Conservation (phyloP, 2,113 vertebrate species). For the Cyanistes caeruleus region DNA sequence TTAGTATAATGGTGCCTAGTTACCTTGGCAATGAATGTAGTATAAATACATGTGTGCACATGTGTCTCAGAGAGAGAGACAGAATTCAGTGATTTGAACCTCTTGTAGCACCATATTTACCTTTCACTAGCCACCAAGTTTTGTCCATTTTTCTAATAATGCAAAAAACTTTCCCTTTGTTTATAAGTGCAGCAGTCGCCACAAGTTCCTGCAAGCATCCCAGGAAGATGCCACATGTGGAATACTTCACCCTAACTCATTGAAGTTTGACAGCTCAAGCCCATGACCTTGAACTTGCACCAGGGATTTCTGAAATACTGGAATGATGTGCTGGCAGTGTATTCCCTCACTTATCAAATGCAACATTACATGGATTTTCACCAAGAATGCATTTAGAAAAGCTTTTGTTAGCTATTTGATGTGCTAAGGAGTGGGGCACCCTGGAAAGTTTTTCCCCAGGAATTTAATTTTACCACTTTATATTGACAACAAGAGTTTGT, state of each 20-base stretch:
- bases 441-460: not conserved
- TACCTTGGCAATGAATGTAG: not conserved
- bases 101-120: not conserved
- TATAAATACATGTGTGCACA: not conserved
- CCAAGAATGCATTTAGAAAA: not conserved
- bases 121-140: not conserved
- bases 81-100: not conserved
- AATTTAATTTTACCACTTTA: not conserved
- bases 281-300: not conserved
- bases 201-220: not conserved
- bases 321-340: not conserved
- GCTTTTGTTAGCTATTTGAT: not conserved
- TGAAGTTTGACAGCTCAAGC: not conserved
- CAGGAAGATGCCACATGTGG: not conserved
- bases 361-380: not conserved
- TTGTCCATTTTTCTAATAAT: not conserved
- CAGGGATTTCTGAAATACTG: not conserved
- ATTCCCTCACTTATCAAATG: not conserved
- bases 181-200: not conserved
- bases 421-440: rapidly evolving
- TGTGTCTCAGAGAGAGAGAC: not conserved
- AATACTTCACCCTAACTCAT: not conserved
- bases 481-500: not conserved
- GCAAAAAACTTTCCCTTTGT: not conserved
- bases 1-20: not conserved